These are phyloP conservation scores for Drosophila nigritarsus DNA, from an alignment of 2,888 invertebrate species.

Conservation along the genomic window DNA sequence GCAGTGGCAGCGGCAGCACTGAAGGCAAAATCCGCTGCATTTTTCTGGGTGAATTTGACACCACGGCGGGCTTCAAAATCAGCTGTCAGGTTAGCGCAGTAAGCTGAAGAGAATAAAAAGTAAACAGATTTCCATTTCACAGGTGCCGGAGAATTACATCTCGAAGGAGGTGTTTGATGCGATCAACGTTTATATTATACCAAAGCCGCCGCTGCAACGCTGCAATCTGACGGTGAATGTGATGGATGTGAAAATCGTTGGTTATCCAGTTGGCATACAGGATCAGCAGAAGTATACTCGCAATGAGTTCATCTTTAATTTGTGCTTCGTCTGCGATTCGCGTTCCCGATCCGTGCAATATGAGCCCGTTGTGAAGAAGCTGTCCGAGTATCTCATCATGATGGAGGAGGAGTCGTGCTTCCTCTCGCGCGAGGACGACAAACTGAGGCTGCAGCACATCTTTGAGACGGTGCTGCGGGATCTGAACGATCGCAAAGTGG, in stretches of 20 bases:
- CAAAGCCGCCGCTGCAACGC: constrained; percentile 95
- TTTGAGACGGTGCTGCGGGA: constrained; percentile 92
- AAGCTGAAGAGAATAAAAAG: background rate
- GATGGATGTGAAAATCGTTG: constrained; percentile 94
- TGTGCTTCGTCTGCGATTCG: constrained; percentile 97
- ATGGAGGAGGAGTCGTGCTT: constrained; percentile 95
- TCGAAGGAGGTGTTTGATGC: constrained; percentile 97
- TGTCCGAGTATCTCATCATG: constrained; percentile 95
- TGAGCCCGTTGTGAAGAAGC: constrained; percentile 96
- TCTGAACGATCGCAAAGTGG: constrained; percentile 92
- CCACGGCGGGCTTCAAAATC: constrained; percentile 93
- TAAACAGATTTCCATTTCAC: background rate
- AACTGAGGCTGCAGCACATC: constrained; percentile 90
- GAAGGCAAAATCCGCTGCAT: constrained; percentile 93
- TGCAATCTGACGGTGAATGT: constrained; percentile 95
- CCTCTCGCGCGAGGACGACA: constrained; percentile 89
- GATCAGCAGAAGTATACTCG: constrained; percentile 94
- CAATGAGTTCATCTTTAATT: constrained; percentile 97
- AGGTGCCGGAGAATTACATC: constrained; percentile 96
- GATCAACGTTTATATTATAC: constrained; percentile 97
- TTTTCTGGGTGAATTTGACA: constrained; percentile 92
- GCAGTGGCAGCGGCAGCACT: constrained; percentile 87
- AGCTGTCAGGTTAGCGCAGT: constrained; percentile 89
- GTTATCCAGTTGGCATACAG: constrained; percentile 96
- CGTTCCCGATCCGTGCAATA: constrained; percentile 96